These are phyloP conservation scores for Conger conger DNA, from an alignment of 2,113 vertebrate genomes.

Conservation along the genomic window DNA sequence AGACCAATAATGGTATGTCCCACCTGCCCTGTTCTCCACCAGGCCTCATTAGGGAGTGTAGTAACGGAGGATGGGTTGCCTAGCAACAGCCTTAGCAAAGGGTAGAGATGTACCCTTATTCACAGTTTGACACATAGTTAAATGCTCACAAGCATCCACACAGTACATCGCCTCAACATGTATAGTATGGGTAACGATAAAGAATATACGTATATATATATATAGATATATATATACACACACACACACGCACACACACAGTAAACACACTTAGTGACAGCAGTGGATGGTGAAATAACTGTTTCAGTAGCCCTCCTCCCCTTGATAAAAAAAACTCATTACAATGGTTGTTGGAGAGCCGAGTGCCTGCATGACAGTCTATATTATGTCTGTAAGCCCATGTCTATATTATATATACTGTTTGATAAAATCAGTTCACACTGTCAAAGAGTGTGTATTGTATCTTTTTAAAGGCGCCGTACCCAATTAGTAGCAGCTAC, in stretches of 20 bases:
- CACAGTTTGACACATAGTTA: background rate
- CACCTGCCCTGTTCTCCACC: slow-evolving; percentile 22
- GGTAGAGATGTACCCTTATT: slow-evolving; percentile 8
- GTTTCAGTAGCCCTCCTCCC: background rate
- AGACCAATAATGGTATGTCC: slow-evolving; percentile 16
- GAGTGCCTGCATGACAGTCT: background rate
- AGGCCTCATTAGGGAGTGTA: slow-evolving; percentile 18
- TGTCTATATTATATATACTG: too few relatives aligned
- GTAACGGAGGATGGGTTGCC: slow-evolving; percentile 28
- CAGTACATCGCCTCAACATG: background rate
- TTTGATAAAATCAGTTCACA: background rate
- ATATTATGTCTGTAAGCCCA: too few relatives aligned
- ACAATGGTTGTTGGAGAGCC: background rate
- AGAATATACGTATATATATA: background rate
- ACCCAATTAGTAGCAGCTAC: background rate
- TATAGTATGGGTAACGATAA: background rate
- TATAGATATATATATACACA: background rate
- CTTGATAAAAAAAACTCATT: background rate
- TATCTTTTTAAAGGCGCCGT: background rate
- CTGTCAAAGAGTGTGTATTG: background rate
- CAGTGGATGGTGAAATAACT: background rate
- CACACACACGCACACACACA: background rate
- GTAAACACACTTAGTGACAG: background rate
- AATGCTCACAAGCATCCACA: slow-evolving; percentile 11
- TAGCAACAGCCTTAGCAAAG: slow-evolving; percentile 27